Evolutionary conservation across 1,140 invertebrate genomes (phyloP).

Genomic region (Eciton burchellii): DNA sequence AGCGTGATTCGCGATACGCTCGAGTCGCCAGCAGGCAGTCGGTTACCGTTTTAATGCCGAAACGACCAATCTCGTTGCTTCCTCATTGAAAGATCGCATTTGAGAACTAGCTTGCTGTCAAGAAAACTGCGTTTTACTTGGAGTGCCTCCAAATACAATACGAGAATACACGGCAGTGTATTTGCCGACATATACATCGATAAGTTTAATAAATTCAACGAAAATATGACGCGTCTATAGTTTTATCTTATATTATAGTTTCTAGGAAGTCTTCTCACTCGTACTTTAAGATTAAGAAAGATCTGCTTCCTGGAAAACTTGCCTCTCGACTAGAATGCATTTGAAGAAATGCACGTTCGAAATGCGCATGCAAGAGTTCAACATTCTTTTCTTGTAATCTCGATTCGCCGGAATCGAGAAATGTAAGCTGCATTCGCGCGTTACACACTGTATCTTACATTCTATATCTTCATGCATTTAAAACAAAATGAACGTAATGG

Average conservation of each 20-base stretch:
- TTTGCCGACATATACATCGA: too few relatives aligned
- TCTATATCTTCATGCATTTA: conserved; percentile 34
- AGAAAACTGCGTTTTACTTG: background rate
- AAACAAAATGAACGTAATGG: conserved; percentile 8
- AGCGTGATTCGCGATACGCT: conserved; percentile 12
- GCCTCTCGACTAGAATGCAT: background rate
- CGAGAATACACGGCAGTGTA: background rate
- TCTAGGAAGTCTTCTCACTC: too few relatives aligned
- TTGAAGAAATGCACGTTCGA: too few relatives aligned
- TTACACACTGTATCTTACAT: background rate
- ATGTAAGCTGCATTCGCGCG: conserved; percentile 4
- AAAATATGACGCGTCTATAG: conserved; percentile 14
- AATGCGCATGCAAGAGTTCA: too few relatives aligned
- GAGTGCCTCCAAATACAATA: background rate
- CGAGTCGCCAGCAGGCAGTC: background rate
- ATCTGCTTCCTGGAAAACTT: conserved; percentile 3
- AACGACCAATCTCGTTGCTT: background rate
- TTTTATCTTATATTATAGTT: too few relatives aligned
- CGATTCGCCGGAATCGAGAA: background rate
- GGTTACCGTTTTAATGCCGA: conserved; percentile 37
- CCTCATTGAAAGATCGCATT: background rate
- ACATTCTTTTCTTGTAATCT: too few relatives aligned
- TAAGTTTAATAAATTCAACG: background rate
- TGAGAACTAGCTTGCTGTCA: background rate
- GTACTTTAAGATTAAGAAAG: too few relatives aligned